Conservation (phyloP, 2,888 invertebrate species). For the Orthonychiurus folsomi region DNA sequence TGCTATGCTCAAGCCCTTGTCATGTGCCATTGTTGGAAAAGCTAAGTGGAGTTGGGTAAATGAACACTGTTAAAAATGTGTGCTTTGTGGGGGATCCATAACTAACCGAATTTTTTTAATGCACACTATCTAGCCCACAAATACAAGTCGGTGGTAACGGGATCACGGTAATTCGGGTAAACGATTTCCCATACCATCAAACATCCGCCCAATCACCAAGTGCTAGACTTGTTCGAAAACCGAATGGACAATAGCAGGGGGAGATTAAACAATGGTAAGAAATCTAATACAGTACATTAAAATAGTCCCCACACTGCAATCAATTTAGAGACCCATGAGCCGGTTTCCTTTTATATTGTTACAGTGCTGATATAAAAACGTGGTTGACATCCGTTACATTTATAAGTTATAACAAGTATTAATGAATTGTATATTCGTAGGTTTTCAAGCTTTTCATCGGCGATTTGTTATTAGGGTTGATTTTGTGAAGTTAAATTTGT, state of each 20-base stretch:
- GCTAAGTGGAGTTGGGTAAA: conserved; percentile 8
- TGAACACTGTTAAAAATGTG: too few species aligned
- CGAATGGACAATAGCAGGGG: background rate
- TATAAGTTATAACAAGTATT: too few species aligned
- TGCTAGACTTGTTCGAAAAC: conserved; percentile 1
- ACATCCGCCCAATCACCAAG: conserved; percentile 4
- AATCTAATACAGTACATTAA: too few species aligned
- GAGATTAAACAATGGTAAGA: conserved; percentile 3
- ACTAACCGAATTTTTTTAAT: conserved; percentile 1
- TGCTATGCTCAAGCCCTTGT: conserved; percentile 10
- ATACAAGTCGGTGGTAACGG: conserved; percentile 5
- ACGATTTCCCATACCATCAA: background rate
- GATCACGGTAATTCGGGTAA: conserved; percentile 8
- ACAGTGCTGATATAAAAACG: too few species aligned
- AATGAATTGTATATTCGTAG: too few species aligned
- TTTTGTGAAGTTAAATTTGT: too few species aligned
- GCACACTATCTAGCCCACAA: background rate
- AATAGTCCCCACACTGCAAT: too few species aligned
- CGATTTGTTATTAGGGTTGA: too few species aligned
- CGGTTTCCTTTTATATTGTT: too few species aligned
- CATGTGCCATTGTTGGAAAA: conserved; percentile 8
- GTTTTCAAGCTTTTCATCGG: too few species aligned
- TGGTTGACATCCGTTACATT: too few species aligned
- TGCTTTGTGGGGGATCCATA: background rate
- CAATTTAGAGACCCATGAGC: too few species aligned